Base-by-base conservation (phyloP, 2,888 invertebrate species). In the Monopis laevigella region DNA sequence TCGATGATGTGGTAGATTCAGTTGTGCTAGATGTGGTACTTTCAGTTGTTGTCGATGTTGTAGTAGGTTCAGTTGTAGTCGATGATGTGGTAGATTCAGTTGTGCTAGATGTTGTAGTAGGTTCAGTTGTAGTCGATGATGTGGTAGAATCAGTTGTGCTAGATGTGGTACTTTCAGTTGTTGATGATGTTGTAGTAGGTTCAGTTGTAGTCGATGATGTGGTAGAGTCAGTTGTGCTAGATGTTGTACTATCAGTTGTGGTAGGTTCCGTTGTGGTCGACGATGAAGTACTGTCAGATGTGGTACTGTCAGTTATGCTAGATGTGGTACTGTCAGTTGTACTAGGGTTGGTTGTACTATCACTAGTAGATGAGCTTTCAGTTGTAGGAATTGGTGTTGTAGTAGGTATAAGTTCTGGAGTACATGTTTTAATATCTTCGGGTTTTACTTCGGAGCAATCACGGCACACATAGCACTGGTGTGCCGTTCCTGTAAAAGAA, bases 401-500 rank as follows among this genome's bases (percentile, higher is more conserved):
- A 6, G 28, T 28, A 28, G 28, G 28, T 28, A 28, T 10, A 6
- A 11, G 4, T 18, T 41, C 6, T 8, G 40, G 38, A 12, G 42
- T 50, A 41, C 64, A 65, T 16, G 53, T 50, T 24, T 43, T 29
- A 8, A 58, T 28, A 10, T 53, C 18, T 2, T 46, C 45, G 7
- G 43, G 48, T 0, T 21, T 50, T 7, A 52, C 46, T 18, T 18
- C 24, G 1, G 46, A 19, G 43, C 64, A 65, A 40, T 62, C 46
- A 0, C 27, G 28, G 41, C 64, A 65, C 0, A 44, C 44, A 44
- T 59, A 62, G 41, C 64, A 65, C 44, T 59, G 49, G 38, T 62
- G 48, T 19, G 51, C 46, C 34, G 52, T 39, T n/a, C 52, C 64
- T 65, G 54, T 43, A 59, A 58, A 21, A 30, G 13, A 45, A n/a